phyloP scores from a whole-genome alignment of 2,888 invertebrate species.

The Microplitis deprimator region DNA sequence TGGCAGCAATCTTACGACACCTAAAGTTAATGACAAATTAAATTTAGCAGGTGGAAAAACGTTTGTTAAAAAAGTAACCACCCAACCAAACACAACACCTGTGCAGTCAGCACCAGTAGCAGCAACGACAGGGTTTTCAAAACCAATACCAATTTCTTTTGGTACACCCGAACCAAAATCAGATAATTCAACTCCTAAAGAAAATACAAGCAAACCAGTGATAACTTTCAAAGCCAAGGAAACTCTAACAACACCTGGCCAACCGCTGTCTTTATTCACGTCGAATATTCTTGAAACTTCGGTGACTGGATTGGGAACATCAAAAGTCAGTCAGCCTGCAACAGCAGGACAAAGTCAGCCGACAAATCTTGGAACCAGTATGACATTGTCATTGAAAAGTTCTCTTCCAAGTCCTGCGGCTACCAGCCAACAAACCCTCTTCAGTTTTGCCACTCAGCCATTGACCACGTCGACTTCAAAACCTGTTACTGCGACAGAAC shows the following conservation, averaged over 20 bases:
- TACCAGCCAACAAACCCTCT: conserved; percentile 22
- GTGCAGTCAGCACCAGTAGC: background rate
- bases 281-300: background rate
- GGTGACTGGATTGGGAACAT: conserved; percentile 3
- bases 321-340: conserved; percentile 23
- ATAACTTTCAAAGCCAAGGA: conserved; percentile 36
- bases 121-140: conserved; percentile 41
- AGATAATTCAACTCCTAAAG: conserved; percentile 22
- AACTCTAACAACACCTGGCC: conserved; percentile 18
- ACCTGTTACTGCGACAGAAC: conserved; percentile 34
- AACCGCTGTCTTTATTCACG: conserved; percentile 13
- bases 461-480: conserved; percentile 45
- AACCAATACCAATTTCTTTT: conserved; percentile 51
- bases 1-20: conserved; percentile 48
- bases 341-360: conserved; percentile 13
- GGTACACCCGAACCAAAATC: conserved; percentile 47
- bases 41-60: conserved; percentile 38
- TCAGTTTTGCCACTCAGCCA: conserved; percentile 34
- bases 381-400: conserved; percentile 27
- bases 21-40: conserved; percentile 44
- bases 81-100: conserved; percentile 25
- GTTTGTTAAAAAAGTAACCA: conserved; percentile 29
- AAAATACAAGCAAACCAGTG: conserved; percentile 29
- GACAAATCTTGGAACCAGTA: background rate
- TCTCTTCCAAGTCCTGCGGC: conserved; percentile 29